Base-by-base conservation (phyloP, 2,888 invertebrate genomes). In the Drosophila imparisetae region DNA sequence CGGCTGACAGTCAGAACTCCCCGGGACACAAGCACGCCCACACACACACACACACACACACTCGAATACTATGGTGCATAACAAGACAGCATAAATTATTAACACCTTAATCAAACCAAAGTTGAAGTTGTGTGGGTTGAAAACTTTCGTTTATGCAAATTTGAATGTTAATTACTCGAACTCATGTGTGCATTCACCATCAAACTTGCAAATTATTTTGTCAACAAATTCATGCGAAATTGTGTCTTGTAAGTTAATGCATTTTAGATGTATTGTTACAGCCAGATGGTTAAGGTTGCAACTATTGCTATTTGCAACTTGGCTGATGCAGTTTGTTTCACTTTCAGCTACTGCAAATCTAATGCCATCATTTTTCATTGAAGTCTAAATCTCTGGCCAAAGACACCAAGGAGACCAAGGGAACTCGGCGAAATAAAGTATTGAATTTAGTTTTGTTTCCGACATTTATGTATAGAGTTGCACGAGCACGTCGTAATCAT, bases 401-500 rank as follows among this genome's bases (percentile, higher is more conserved):
- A 50, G 61, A 61, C 50, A 64, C 59, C 38, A 10, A 32, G 27
- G 63, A 57, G 52, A 50, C 29, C 18, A 11, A 11, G 32, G 30
- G 75, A 77, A 80, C 69, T 83, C 78, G 45, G 2, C 2, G 15
- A 24, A 24, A 75, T 83, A 89, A 86, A 81, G 86, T 81, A 86
- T 86, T 84, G 85, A 79, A 86, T 86, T 81, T 53, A 71, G 84
- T 77, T 77, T 79, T 79, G 79, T 62, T 77, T 55, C 72, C 79
- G 89, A 89, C 85, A 86, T 83, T 85, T 86, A 83, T 75, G 80
- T 67, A 75, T 70, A 61, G 63, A 58, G 66, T 76, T 63, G 71
- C 76, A 69, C 69, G 79, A 69, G 79, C 85, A 89, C 73, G 81
- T 86, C 89, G 85, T 86, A 81, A 86, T 86, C 85, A 89, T 89